Conservation (phyloP, 1,140 invertebrate genomes). For the Drosophila bifasciata region DNA sequence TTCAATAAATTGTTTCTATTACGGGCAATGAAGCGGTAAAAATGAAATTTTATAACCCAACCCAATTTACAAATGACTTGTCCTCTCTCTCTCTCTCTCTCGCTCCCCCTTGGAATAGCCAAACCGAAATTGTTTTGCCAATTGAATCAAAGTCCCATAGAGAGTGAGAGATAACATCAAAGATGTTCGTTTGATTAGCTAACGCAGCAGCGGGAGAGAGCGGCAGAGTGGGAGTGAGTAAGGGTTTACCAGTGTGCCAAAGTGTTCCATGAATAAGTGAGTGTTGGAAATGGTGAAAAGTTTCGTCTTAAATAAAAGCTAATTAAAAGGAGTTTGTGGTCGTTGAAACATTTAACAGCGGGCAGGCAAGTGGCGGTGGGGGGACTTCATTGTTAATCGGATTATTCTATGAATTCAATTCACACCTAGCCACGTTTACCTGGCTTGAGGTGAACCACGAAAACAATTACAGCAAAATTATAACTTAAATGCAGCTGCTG, state of each 20-base stretch:
- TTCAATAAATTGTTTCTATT: constrained; percentile 76
- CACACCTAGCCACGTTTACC: too few species aligned
- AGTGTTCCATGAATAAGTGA: constrained; percentile 20
- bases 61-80: constrained; percentile 67
- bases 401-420: too few species aligned
- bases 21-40: constrained; percentile 69
- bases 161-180: constrained; percentile 36
- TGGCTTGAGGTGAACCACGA: too few species aligned
- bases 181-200: constrained; percentile 30
- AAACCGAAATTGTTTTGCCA: constrained; percentile 27
- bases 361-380: too few species aligned
- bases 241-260: neutral
- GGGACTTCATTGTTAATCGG: too few species aligned
- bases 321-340: too few species aligned
- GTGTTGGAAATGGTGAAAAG: constrained; percentile 1
- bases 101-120: constrained; percentile 18
- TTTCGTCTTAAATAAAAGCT: neutral
- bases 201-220: too few species aligned
- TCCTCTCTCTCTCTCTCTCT: too few species aligned
- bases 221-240: too few species aligned
- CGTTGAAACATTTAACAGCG: too few species aligned
- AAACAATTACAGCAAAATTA: too few species aligned
- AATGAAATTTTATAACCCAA: constrained; percentile 65
- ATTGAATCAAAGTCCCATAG: constrained; percentile 30
- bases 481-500: too few species aligned